Evolutionary conservation across 2,113 vertebrate genomes (phyloP).

Genomic region (Talpa occidentalis): DNA sequence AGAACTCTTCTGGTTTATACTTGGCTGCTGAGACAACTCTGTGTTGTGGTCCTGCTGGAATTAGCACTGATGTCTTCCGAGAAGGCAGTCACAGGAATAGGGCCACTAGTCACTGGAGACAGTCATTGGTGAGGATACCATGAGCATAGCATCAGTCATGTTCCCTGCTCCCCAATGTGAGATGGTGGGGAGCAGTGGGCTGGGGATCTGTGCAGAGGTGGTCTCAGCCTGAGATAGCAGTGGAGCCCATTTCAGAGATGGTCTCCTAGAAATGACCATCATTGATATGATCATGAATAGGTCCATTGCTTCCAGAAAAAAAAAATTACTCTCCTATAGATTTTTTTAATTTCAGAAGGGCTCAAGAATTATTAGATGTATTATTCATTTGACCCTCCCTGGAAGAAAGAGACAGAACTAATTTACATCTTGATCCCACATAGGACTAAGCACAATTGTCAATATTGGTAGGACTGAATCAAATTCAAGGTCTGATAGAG

Average conservation of each 20-base stretch:
- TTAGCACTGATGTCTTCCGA: constrained; percentile 53
- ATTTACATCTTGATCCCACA: background rate
- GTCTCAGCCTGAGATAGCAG: background rate
- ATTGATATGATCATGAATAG: background rate
- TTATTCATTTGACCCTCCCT: background rate
- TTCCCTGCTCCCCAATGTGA: background rate
- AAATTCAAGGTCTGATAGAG: background rate
- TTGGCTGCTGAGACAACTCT: constrained; percentile 54
- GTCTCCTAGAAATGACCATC: constrained; percentile 1
- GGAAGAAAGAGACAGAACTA: background rate
- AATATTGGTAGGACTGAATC: background rate
- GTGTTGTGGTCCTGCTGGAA: constrained; percentile 60
- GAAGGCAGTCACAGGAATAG: constrained; percentile 49
- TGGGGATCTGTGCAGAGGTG: background rate
- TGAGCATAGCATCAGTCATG: background rate
- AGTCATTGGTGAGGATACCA: background rate
- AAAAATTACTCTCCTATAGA: background rate
- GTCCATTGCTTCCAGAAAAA: background rate
- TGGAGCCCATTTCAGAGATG: background rate
- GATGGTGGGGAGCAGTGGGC: background rate
- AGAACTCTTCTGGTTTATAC: constrained; percentile 59
- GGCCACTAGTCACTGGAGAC: background rate
- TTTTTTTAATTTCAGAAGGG: background rate
- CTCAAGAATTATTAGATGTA: background rate
- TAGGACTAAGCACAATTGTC: background rate